Conservation (phyloP, 1,140 invertebrate species). For the Argopecten irradians region DNA sequence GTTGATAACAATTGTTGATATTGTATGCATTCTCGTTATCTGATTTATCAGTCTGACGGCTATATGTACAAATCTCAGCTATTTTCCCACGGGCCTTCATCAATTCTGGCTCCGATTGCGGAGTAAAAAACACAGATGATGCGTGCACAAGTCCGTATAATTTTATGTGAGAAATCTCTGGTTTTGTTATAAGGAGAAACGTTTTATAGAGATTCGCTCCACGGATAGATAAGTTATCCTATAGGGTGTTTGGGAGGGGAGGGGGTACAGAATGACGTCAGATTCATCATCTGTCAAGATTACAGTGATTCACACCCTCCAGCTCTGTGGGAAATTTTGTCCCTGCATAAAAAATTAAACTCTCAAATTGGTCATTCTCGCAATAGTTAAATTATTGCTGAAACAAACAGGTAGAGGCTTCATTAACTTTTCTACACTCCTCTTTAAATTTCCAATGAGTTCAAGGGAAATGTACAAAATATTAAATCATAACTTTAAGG, state of each 20-base stretch:
- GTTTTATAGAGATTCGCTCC: neutral
- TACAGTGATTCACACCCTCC: neutral
- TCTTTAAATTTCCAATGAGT: too few species aligned
- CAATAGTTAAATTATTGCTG: too few species aligned
- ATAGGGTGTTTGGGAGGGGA: neutral
- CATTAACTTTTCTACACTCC: too few species aligned
- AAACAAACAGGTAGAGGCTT: too few species aligned
- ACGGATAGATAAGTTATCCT: neutral
- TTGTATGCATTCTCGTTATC: neutral
- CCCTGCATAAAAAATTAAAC: neutral
- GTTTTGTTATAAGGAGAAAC: neutral
- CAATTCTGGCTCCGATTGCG: neutral
- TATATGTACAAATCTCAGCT: neutral
- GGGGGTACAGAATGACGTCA: neutral
- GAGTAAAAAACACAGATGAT: neutral
- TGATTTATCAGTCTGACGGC: neutral
- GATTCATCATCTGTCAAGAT: neutral
- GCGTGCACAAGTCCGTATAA: neutral
- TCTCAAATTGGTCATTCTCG: too few species aligned
- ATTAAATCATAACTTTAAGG: neutral
- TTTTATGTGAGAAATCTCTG: slow-evolving; percentile 11
- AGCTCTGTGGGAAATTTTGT: neutral
- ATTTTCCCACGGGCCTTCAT: neutral
- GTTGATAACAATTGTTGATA: neutral
- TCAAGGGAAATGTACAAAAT: too few species aligned